Base-by-base conservation (phyloP, 2,888 invertebrate genomes). In the Apocheima hispidaria region DNA sequence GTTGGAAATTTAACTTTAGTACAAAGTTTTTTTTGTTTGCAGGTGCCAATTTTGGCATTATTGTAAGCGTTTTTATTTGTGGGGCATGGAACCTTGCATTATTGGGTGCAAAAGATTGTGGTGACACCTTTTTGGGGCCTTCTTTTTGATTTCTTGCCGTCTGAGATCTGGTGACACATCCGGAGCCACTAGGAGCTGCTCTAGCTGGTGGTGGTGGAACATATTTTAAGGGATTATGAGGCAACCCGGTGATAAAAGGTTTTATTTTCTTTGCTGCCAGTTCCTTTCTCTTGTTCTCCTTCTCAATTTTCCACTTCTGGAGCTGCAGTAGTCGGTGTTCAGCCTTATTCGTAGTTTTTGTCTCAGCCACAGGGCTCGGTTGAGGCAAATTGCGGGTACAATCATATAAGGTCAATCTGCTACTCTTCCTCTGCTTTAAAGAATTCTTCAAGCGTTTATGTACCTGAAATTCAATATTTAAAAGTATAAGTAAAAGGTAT, bases 11-110 rank as follows among this genome's bases (percentile, higher is more conserved):
- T 14, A 56, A n/a, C 18, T 23, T 77, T 61, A 21, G 64, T 71
- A 2, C 50, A 28, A 7, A 0, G 26, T 68, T 64, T 33, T 68
- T 78, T 43, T 69, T 74, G 43, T 74, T 73, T 33, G 68, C 62
- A 23, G 78, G 70, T 2, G 64, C 74, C 35, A 87, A 57, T 18
- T 58, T 76, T 4, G 83, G 83, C 56, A 79, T 70, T 59, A 79
- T 84, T 1, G 18, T 40, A 3, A 51, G 4, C 10, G 18, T 43
- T 0, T 61, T 66, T 6, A 80, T 78, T 65, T 75, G 60, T 0
- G 94, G 94, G 4, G 93, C 85, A 70, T 84, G 88, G 71, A 95
- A 95, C 10, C 79, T 67, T 14, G 94, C 91, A 83, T 93, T 89
- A 55, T 76, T 77, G 0, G 95, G 94, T 9, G 94, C 94, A 83